Conservation (phyloP, 37 sponge, comb jelly and placozoan genomes). For the Cladorhizidae sp. region DNA sequence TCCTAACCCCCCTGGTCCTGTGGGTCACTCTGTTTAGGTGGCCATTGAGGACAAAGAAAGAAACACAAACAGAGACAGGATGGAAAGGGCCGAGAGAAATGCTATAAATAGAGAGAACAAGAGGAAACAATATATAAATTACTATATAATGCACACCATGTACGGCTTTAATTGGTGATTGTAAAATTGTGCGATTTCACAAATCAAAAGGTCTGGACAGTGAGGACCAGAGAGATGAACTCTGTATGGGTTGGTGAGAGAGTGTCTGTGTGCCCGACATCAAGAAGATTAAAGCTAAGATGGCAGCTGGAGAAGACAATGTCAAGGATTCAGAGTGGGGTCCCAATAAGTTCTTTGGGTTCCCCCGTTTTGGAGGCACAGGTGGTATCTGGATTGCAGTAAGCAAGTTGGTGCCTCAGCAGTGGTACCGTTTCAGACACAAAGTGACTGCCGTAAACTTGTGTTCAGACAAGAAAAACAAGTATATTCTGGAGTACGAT, state of each 20-base stretch:
- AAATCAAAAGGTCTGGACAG: conserved; percentile 52
- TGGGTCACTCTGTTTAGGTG: too few relatives aligned
- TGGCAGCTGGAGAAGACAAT: not conserved
- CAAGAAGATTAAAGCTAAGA: conserved; percentile 36
- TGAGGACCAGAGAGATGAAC: conserved; percentile 32
- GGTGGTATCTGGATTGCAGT: conserved; percentile 31
- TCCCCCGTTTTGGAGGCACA: conserved; percentile 39
- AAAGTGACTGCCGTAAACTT: conserved; percentile 3
- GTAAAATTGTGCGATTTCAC: too few relatives aligned
- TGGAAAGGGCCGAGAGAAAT: too few relatives aligned
- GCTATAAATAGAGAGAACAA: too few relatives aligned
- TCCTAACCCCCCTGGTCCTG: too few relatives aligned
- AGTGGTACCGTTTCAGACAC: conserved; percentile 32
- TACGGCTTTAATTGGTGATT: too few relatives aligned
- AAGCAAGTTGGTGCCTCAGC: conserved; percentile 12
- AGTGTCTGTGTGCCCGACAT: conserved; percentile 46
- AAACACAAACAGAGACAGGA: too few relatives aligned
- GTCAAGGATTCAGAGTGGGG: conserved; percentile 38
- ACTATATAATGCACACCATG: too few relatives aligned
- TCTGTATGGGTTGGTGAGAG: conserved; percentile 39
- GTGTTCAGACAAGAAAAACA: not conserved
- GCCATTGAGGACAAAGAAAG: too few relatives aligned
- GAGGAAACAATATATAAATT: too few relatives aligned
- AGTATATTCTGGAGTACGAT: conserved; percentile 34
- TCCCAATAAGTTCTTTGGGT: conserved; percentile 37